Evolutionary conservation across 1,140 invertebrate genomes (phyloP).

Genomic region (Philopotamus ludificatus): DNA sequence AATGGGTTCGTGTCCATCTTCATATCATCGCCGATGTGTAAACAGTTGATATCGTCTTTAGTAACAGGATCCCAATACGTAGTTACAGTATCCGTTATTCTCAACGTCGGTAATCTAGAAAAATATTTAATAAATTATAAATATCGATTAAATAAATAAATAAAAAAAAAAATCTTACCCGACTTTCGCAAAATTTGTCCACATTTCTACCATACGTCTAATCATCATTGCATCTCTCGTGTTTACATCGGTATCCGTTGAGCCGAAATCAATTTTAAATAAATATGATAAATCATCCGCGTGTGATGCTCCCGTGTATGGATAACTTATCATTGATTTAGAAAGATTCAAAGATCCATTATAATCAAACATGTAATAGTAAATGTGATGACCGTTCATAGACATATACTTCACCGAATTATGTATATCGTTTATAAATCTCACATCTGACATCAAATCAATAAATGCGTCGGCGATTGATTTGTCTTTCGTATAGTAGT

Average conservation of each 20-base stretch:
- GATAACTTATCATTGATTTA: constrained; percentile 3
- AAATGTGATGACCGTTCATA: not conserved
- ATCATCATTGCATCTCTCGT: not conserved
- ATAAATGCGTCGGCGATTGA: constrained; percentile 5
- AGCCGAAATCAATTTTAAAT: constrained; percentile 11
- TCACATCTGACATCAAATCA: constrained; percentile 4
- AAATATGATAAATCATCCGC: constrained; percentile 32
- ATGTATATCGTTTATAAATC: not conserved
- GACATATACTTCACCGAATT: not conserved
- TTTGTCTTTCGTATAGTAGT: not conserved
- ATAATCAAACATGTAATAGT: constrained; percentile 7
- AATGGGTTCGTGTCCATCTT: constrained; percentile 20
- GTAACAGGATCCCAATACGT: constrained; percentile 49
- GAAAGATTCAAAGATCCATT: not conserved
- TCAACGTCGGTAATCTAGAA: constrained; percentile 49
- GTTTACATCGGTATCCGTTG: not conserved
- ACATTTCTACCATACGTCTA: constrained; percentile 29
- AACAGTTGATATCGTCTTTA: constrained; percentile 22
- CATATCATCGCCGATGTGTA: constrained; percentile 18
- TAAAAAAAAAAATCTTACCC: constrained; percentile 22
- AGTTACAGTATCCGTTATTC: constrained; percentile 43
- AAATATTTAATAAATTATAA: constrained; percentile 22
- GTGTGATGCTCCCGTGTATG: constrained; percentile 22
- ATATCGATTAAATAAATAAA: not conserved
- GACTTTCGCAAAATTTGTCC: constrained; percentile 37